These are phyloP conservation scores for Eurystomus gularis DNA, from an alignment of 2,113 vertebrate species.

Conservation along the genomic window DNA sequence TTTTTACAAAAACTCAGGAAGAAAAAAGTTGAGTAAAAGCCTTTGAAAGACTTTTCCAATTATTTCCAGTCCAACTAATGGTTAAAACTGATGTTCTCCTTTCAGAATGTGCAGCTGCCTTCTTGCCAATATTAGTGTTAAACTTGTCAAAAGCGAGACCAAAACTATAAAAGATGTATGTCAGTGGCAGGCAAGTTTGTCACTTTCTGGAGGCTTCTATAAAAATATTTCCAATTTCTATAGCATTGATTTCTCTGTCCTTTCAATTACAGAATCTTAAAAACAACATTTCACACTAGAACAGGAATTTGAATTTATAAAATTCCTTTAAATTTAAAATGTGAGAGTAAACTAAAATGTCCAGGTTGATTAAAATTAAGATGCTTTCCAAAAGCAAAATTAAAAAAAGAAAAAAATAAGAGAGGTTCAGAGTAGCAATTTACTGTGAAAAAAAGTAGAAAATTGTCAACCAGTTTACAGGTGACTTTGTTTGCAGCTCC, in stretches of 20 bases:
- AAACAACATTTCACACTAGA: neutral
- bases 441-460: neutral
- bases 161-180: neutral
- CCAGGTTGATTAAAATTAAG: neutral
- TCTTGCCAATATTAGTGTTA: neutral
- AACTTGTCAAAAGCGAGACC: neutral
- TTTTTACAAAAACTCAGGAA: neutral
- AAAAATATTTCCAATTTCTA: neutral
- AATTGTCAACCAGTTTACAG: conserved; percentile 18
- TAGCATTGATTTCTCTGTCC: neutral
- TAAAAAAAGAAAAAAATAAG: too few species aligned
- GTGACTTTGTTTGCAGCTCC: conserved; percentile 12
- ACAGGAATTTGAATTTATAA: neutral
- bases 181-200: neutral
- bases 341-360: neutral
- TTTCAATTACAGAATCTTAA: neutral
- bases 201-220: neutral
- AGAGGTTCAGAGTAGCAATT: neutral
- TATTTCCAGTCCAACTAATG: neutral
- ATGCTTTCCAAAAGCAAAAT: neutral
- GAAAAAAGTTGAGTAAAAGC: neutral
- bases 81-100: neutral
- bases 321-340: neutral
- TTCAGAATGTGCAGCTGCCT: neutral
- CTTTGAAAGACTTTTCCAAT: neutral